These are phyloP conservation scores for Conops quadrifasciatus DNA, from an alignment of 2,888 invertebrate species.

Conservation along the genomic window DNA sequence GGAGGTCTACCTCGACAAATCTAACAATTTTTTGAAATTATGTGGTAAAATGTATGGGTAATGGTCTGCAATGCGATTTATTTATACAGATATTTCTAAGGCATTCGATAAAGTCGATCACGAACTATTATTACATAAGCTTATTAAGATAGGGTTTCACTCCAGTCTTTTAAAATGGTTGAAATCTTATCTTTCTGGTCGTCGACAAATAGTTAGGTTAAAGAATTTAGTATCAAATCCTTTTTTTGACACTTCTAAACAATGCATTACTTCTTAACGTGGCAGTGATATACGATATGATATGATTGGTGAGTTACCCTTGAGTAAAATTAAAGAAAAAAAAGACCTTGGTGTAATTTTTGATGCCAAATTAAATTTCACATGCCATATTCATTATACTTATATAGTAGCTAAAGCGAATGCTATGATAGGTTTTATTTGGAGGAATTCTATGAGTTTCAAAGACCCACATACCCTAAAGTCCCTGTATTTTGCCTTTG, in stretches of 20 bases:
- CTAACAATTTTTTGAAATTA: background rate
- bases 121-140: too few relatives aligned
- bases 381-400: background rate
- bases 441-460: background rate
- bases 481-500: too few relatives aligned
- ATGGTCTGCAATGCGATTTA: background rate
- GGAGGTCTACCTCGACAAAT: background rate
- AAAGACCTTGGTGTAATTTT: conserved; percentile 13
- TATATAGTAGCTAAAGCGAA: background rate
- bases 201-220: too few relatives aligned
- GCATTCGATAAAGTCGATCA: too few relatives aligned
- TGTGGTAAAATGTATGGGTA: background rate
- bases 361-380: background rate
- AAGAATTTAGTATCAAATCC: too few relatives aligned
- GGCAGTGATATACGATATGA: background rate
- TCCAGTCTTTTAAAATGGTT: too few relatives aligned
- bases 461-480: background rate
- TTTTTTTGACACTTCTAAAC: background rate
- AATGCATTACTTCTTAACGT: background rate
- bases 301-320: too few relatives aligned
- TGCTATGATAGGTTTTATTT: background rate
- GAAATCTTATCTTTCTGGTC: too few relatives aligned
- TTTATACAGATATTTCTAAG: background rate
- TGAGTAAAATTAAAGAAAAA: too few relatives aligned
- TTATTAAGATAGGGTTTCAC: too few relatives aligned